Conservation (phyloP, 2,113 vertebrate species). For the Carassius carassius region DNA sequence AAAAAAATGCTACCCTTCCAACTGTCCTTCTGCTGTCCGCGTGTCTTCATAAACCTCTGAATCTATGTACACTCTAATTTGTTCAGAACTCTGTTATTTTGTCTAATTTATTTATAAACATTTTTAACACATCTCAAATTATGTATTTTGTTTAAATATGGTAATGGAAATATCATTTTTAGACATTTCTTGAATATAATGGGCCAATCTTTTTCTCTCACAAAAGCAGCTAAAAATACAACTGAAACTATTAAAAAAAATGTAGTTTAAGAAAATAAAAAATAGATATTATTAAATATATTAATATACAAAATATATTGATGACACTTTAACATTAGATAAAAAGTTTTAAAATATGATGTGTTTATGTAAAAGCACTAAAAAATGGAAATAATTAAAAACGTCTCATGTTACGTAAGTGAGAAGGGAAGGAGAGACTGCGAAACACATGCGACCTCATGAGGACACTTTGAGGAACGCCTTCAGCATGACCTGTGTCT, state of each 20-base stretch:
- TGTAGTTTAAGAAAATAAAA: not conserved
- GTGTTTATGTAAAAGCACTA: too few relatives aligned
- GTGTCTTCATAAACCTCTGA: constrained; percentile 70
- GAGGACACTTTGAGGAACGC: too few relatives aligned
- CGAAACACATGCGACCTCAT: too few relatives aligned
- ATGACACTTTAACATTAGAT: not conserved
- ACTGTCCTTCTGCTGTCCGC: constrained; percentile 62
- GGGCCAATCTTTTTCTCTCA: not conserved
- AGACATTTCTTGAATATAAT: not conserved
- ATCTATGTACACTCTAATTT: constrained; percentile 54
- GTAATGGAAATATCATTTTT: not conserved
- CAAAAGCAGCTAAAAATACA: not conserved
- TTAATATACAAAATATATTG: too few relatives aligned
- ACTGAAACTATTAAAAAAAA: not conserved
- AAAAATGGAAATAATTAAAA: too few relatives aligned
- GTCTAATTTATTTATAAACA: not conserved
- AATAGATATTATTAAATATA: not conserved
- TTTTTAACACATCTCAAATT: not conserved
- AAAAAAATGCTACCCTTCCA: constrained; percentile 59
- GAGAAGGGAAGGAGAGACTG: too few relatives aligned
- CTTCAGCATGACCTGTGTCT: too few relatives aligned
- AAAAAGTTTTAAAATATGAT: too few relatives aligned
- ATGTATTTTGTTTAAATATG: not conserved
- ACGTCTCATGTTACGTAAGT: too few relatives aligned
- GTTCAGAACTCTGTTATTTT: not conserved